A percentile compares a stretch with the other conserved stretches of the same genome.
phyloP scores from a whole-genome alignment of 2,888 invertebrate genomes.

The Ommatoiulus sabulosus region DNA sequence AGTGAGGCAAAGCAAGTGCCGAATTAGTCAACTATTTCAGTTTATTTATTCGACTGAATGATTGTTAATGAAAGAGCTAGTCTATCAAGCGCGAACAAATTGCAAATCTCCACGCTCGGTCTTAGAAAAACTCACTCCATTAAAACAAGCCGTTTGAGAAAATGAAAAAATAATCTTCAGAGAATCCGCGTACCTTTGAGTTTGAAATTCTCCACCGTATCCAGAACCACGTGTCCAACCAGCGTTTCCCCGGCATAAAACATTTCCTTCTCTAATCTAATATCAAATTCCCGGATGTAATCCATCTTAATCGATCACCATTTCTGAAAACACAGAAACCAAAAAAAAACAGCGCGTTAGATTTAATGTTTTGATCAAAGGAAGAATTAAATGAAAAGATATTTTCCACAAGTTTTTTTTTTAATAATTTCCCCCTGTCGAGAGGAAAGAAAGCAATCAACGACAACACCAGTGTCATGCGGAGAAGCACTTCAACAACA shows the following conservation, averaged over 20 bases:
- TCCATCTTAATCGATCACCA: slow-evolving; percentile 72
- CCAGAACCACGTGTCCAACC: slow-evolving; percentile 76
- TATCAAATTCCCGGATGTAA: slow-evolving; percentile 82
- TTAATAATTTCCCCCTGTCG: background rate
- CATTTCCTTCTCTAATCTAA: slow-evolving; percentile 79
- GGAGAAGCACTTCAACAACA: background rate
- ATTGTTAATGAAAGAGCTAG: too few species aligned
- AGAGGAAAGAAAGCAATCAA: background rate
- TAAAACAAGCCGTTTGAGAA: background rate
- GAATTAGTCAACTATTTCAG: too few species aligned
- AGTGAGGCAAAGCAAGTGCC: too few species aligned
- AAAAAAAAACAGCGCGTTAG: slow-evolving; percentile 30
- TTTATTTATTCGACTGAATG: too few species aligned
- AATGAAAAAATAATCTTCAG: background rate
- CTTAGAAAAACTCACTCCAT: background rate
- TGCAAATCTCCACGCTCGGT: too few species aligned
- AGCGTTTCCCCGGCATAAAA: slow-evolving; percentile 81
- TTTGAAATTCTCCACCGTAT: slow-evolving; percentile 81
- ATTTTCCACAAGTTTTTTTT: background rate
- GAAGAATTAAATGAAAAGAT: slow-evolving; percentile 12
- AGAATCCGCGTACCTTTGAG: slow-evolving; percentile 73
- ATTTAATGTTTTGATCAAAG: slow-evolving; percentile 21
- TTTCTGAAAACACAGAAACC: background rate
- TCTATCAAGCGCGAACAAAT: too few species aligned
- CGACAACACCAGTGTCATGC: background rate